Evolutionary conservation across 2,113 vertebrate species (phyloP).

Genomic region (Chaetodon trifascialis): DNA sequence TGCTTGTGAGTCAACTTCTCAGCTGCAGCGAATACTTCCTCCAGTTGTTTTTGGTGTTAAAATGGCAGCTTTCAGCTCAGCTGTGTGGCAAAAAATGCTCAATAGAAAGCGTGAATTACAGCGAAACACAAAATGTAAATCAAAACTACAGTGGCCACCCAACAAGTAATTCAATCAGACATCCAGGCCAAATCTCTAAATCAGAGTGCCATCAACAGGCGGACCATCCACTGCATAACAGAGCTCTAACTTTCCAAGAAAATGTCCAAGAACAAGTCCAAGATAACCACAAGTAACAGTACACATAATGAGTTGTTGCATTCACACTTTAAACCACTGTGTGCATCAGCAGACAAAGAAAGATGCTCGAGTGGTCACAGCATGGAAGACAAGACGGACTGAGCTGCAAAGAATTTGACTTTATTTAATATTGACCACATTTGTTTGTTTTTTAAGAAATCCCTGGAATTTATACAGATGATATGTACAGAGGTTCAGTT

Average conservation of each 20-base stretch:
- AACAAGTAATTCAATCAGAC: too few relatives aligned
- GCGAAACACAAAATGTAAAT: not conserved
- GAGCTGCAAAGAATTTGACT: slow-evolving; percentile 70
- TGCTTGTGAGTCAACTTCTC: not conserved
- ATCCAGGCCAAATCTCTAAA: too few relatives aligned
- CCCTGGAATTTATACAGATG: slow-evolving; percentile 86
- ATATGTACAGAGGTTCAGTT: slow-evolving; percentile 85
- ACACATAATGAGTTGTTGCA: rapidly evolving
- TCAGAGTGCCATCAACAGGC: not conserved
- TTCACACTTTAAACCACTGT: not conserved
- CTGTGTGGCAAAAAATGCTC: not conserved
- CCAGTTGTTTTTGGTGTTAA: not conserved
- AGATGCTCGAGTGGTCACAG: not conserved
- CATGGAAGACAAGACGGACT: slow-evolving; percentile 16
- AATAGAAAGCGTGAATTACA: not conserved
- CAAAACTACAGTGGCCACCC: not conserved
- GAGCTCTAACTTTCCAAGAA: not conserved
- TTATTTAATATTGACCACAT: slow-evolving; percentile 71
- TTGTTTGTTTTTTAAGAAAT: slow-evolving; percentile 80
- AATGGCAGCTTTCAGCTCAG: not conserved
- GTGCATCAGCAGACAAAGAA: not conserved
- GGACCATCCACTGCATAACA: not conserved
- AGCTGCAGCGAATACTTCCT: not conserved
- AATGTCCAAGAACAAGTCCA: too few relatives aligned
- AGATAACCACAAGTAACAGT: not conserved